A percentile compares a stretch with the other conserved stretches of the same genome.
Evolutionary conservation across 2,888 invertebrate genomes (phyloP).

Genomic region (Eupeodes luniger): DNA sequence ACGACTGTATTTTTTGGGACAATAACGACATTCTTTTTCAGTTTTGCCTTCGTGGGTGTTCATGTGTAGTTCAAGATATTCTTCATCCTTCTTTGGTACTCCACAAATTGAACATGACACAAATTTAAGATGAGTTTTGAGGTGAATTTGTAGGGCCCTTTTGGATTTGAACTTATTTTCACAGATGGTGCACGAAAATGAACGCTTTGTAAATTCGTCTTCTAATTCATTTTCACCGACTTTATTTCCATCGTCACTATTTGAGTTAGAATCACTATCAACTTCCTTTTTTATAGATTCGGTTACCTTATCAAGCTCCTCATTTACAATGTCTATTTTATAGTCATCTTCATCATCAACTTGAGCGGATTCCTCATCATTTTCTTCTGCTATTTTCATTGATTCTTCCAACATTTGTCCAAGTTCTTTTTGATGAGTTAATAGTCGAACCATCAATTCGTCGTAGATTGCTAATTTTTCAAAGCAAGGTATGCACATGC

Average conservation of each 20-base stretch:
- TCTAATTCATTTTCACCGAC: not conserved
- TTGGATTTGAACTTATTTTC: slow-evolving; percentile 28
- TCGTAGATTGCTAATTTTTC: slow-evolving; percentile 80
- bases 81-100: slow-evolving; percentile 80
- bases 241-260: slow-evolving; percentile 54
- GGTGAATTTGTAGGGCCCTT: slow-evolving; percentile 27
- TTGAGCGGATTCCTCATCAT: slow-evolving; percentile 3
- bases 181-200: slow-evolving; percentile 39
- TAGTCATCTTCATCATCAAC: slow-evolving; percentile 67
- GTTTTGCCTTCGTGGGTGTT: slow-evolving; percentile 82
- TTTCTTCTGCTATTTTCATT: slow-evolving; percentile 75
- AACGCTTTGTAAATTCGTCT: not conserved
- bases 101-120: slow-evolving; percentile 80
- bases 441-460: slow-evolving; percentile 81
- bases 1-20: slow-evolving; percentile 80
- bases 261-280: slow-evolving; percentile 2
- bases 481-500: slow-evolving; percentile 80
- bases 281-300: slow-evolving; percentile 25
- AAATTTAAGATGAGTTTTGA: slow-evolving; percentile 28
- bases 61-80: slow-evolving; percentile 82
- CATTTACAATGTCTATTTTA: not conserved
- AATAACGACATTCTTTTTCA: slow-evolving; percentile 81
- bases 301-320: not conserved
- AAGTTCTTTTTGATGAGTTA: slow-evolving; percentile 80
- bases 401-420: slow-evolving; percentile 79